phyloP scores from a whole-genome alignment of 2,888 invertebrate genomes.

The Teleogryllus oceanicus region DNA sequence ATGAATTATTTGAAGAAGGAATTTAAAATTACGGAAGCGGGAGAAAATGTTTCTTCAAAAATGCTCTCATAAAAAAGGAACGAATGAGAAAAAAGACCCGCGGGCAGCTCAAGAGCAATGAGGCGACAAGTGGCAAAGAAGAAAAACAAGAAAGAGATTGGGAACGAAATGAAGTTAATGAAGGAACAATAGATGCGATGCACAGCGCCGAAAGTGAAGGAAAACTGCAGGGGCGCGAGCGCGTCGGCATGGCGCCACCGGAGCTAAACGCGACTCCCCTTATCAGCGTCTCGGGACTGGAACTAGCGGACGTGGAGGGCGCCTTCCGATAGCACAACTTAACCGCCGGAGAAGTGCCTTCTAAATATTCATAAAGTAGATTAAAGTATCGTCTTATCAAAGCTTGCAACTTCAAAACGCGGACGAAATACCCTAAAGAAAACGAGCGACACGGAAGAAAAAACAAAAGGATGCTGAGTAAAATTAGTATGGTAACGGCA shows the following conservation, averaged over 20 bases:
- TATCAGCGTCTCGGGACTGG: background rate
- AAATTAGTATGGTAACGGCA: background rate
- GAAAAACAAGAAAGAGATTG: too few relatives aligned
- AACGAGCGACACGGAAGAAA: background rate
- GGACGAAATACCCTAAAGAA: background rate
- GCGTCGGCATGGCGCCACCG: background rate
- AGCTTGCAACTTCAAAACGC: background rate
- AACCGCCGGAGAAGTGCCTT: constrained; percentile 11
- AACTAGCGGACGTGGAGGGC: background rate
- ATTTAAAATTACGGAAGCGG: too few relatives aligned
- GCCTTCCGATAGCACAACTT: background rate
- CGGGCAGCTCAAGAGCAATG: too few relatives aligned
- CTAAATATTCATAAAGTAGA: background rate
- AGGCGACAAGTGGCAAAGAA: too few relatives aligned
- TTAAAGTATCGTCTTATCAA: constrained; percentile 18
- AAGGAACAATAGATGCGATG: too few relatives aligned
- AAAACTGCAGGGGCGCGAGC: background rate
- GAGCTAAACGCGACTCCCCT: background rate
- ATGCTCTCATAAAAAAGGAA: too few relatives aligned
- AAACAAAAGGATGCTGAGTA: background rate
- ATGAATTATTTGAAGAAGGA: too few relatives aligned
- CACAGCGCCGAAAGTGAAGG: too few relatives aligned
- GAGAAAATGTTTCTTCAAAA: too few relatives aligned
- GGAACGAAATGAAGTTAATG: too few relatives aligned
- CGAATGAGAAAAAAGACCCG: too few relatives aligned